Percentiles rank a stretch among this genome's conserved stretches.
These are phyloP conservation scores for Gallinago jamesoni DNA, from an alignment of 2,113 vertebrate species.

Conservation along the genomic window DNA sequence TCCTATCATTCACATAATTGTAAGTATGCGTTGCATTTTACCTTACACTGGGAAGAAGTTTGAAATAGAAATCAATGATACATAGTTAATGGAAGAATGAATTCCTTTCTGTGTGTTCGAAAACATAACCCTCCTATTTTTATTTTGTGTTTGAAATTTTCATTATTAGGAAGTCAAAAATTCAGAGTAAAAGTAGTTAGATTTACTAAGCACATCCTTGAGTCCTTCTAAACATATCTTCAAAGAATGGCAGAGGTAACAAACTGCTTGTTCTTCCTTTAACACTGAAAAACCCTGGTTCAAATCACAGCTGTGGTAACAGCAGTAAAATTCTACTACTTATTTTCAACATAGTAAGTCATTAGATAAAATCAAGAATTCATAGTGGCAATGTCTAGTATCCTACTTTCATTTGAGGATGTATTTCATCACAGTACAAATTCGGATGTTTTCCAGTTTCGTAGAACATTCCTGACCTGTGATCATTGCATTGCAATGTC, in stretches of 20 bases:
- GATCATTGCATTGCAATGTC: neutral
- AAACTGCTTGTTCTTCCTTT: neutral
- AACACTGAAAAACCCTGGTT: neutral
- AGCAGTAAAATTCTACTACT: neutral
- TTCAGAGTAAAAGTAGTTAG: neutral
- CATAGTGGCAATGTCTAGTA: neutral
- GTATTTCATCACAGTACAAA: neutral
- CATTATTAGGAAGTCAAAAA: neutral
- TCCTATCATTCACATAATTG: neutral
- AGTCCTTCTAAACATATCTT: neutral
- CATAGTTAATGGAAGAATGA: neutral
- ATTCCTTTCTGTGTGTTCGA: neutral
- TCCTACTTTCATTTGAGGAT: neutral
- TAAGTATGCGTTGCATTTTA: neutral
- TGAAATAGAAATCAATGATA: neutral
- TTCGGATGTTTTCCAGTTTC: neutral
- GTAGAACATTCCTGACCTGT: neutral
- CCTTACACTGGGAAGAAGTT: neutral
- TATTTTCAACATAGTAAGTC: neutral
- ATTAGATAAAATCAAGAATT: neutral
- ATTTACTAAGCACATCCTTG: neutral
- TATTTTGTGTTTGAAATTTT: neutral
- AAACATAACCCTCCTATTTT: neutral
- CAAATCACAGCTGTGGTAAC: neutral
- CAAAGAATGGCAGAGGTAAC: neutral